Evolutionary conservation across 2,888 invertebrate genomes (phyloP).

Genomic region (Harpagoxenus sublaevis): DNA sequence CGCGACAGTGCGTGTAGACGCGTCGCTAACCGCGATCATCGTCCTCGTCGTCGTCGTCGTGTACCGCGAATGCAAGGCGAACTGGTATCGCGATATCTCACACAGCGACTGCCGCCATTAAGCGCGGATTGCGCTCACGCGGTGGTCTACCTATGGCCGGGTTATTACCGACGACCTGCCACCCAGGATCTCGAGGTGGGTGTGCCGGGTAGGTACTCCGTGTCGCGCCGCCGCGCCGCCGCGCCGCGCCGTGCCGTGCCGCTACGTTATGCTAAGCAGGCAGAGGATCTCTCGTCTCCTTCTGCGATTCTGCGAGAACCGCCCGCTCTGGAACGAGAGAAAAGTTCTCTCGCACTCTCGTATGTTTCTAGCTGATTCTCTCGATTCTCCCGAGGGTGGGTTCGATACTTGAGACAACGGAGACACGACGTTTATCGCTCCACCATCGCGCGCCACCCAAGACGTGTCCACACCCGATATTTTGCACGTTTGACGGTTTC

Average conservation of each 20-base stretch:
- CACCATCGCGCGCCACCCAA: slow-evolving; percentile 58
- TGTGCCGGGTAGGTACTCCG: slow-evolving; percentile 72
- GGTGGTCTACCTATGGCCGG: slow-evolving; percentile 81
- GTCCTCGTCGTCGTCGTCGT: slow-evolving; percentile 51
- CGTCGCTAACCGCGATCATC: slow-evolving; percentile 53
- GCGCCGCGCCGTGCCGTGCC: slow-evolving; percentile 53
- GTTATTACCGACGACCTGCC: slow-evolving; percentile 82
- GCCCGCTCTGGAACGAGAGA: slow-evolving; percentile 22
- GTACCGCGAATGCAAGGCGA: slow-evolving; percentile 63
- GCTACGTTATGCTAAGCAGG: slow-evolving; percentile 76
- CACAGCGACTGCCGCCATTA: slow-evolving; percentile 80
- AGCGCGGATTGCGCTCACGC: slow-evolving; percentile 81
- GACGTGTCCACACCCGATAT: slow-evolving; percentile 41
- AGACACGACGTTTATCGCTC: slow-evolving; percentile 52
- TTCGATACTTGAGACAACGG: slow-evolving; percentile 52
- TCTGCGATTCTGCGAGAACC: slow-evolving; percentile 39
- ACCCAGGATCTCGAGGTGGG: slow-evolving; percentile 80
- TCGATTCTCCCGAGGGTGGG: slow-evolving; percentile 34
- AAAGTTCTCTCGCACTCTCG: slow-evolving; percentile 34
- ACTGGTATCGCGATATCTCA: slow-evolving; percentile 79
- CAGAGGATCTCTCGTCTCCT: slow-evolving; percentile 44
- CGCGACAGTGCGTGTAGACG: slow-evolving; percentile 64
- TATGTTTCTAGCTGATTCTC: slow-evolving; percentile 39
- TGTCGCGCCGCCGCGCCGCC: slow-evolving; percentile 60
- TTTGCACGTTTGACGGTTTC: slow-evolving; percentile 9